phyloP scores from a whole-genome alignment of 2,113 vertebrate species.

The Labeo rohita region DNA sequence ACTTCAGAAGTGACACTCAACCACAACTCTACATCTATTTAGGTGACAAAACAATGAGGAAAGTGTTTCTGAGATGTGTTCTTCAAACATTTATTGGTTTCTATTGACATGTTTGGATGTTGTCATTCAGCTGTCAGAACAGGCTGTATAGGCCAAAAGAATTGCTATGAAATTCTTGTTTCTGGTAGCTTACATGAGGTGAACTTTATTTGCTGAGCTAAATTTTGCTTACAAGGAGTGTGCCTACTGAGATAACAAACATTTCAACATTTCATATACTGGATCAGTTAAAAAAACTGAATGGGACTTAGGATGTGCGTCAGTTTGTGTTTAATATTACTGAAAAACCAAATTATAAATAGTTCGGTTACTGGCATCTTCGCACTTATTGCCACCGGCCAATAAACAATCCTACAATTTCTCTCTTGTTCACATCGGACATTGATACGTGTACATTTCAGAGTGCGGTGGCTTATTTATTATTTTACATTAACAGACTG shows the following conservation, averaged over 20 bases:
- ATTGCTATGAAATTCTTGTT: not conserved
- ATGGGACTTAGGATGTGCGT: not conserved
- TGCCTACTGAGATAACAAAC: not conserved
- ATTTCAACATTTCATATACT: not conserved
- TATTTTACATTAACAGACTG: constrained; percentile 74
- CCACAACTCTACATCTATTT: not conserved
- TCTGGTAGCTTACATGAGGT: not conserved
- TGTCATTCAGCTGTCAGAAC: not conserved
- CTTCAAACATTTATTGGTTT: not conserved
- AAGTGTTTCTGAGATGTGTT: not conserved
- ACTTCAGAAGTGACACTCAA: not conserved
- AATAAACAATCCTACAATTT: constrained; percentile 63
- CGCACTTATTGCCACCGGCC: constrained; percentile 40
- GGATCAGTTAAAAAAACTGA: not conserved
- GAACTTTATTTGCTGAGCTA: not conserved
- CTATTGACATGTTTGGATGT: not conserved
- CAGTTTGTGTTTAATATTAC: not conserved
- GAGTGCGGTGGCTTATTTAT: constrained; percentile 64
- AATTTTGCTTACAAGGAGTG: not conserved
- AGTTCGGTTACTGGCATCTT: constrained; percentile 48
- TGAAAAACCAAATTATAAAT: constrained; percentile 31
- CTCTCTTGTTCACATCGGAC: constrained; percentile 44
- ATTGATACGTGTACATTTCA: not conserved
- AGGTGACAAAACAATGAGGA: not conserved
- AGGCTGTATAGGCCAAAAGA: not conserved